These are phyloP conservation scores for Agelastica alni DNA, from an alignment of 2,888 invertebrate species.

Conservation along the genomic window DNA sequence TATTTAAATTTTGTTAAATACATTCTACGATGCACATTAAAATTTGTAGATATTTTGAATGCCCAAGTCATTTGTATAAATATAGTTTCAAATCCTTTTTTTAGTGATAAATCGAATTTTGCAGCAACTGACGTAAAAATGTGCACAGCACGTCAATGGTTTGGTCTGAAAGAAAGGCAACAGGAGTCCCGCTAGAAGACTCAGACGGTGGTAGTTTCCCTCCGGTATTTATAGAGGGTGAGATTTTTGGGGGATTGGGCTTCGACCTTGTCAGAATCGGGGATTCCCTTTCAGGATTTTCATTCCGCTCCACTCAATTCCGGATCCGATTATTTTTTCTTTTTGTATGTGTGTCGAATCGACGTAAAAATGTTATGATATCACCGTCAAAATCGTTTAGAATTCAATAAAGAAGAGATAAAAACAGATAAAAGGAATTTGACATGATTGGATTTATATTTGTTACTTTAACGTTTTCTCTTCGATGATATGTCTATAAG, in stretches of 20 bases:
- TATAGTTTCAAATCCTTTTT: too few relatives aligned
- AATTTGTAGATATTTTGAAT: too few relatives aligned
- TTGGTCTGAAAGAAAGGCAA: conserved; percentile 25
- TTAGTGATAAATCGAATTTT: too few relatives aligned
- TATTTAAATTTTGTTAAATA: too few relatives aligned
- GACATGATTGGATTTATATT: conserved; percentile 15
- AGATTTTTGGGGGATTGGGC: conserved; percentile 25
- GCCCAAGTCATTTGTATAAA: too few relatives aligned
- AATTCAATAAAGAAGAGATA: conserved; percentile 22
- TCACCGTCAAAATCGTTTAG: conserved; percentile 25
- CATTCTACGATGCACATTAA: too few relatives aligned
- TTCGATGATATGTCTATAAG: conserved; percentile 9
- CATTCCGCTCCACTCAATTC: conserved; percentile 18
- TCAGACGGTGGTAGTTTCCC: conserved; percentile 27
- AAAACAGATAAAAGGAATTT: conserved; percentile 19
- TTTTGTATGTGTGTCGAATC: conserved; percentile 29
- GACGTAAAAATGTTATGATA: conserved; percentile 29
- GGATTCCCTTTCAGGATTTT: conserved; percentile 23
- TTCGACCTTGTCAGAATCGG: conserved; percentile 29
- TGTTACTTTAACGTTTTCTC: conserved; percentile 8
- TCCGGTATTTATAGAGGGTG: conserved; percentile 28
- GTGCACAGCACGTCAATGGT: conserved; percentile 17
- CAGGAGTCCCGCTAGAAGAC: conserved; percentile 26
- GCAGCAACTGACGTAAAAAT: too few relatives aligned
- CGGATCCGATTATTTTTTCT: conserved; percentile 26